Evolutionary conservation across 2,797 vertebrate species (phyloP).

Genomic region (Eremophila alpestris): DNA sequence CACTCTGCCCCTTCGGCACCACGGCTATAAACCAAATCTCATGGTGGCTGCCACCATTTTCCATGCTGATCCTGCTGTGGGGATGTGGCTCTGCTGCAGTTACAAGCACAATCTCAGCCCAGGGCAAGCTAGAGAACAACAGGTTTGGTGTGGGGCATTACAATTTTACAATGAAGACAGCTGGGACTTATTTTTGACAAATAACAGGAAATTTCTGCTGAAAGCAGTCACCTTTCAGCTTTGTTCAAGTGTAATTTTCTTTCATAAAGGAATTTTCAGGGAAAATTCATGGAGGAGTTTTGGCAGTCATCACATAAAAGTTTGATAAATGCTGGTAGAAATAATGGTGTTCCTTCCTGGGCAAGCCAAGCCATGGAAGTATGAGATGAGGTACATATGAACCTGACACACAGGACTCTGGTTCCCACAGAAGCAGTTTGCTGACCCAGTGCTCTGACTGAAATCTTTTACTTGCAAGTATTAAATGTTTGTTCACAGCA

Average conservation of each 20-base stretch:
- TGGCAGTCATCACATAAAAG: not conserved
- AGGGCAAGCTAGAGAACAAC: not conserved
- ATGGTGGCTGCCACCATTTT: not conserved
- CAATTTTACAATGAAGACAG: not conserved
- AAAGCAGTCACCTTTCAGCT: not conserved
- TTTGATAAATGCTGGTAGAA: not conserved
- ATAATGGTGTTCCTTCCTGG: not conserved
- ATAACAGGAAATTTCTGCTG: not conserved
- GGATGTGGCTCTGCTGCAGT: not conserved
- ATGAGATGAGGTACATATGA: not conserved
- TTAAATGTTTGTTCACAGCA: not conserved
- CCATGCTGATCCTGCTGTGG: not conserved
- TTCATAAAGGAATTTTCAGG: not conserved
- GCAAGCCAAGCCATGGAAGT: not conserved
- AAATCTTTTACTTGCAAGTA: conserved; percentile 3
- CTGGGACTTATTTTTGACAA: not conserved
- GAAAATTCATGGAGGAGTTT: not conserved
- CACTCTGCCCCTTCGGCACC: not conserved
- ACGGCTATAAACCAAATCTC: not conserved
- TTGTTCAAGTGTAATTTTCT: not conserved
- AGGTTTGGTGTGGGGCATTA: not conserved
- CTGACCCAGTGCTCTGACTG: not conserved
- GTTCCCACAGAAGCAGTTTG: not conserved
- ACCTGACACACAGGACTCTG: not conserved
- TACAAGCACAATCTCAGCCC: not conserved